phyloP scores from a whole-genome alignment of 2,113 vertebrate genomes.

The Melanerpes aurifrons region DNA sequence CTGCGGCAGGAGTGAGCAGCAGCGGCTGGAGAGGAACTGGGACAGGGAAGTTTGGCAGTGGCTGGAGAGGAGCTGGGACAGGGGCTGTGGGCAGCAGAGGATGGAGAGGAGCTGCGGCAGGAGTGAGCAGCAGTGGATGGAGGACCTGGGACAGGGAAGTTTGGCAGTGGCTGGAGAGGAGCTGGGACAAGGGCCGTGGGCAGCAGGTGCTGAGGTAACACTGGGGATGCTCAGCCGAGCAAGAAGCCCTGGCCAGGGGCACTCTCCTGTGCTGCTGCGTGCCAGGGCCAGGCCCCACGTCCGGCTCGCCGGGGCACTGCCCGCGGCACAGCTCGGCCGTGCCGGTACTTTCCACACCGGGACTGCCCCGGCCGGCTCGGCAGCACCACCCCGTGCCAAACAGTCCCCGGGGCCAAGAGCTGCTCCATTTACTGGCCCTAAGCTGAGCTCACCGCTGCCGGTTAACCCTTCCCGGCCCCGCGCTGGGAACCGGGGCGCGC shows the following conservation, averaged over 20 bases:
- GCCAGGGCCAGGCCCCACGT: background rate
- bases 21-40: too few species aligned
- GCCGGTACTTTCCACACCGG: background rate
- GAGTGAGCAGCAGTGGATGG: too few species aligned
- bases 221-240: background rate
- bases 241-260: accelerated
- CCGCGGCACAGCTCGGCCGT: background rate
- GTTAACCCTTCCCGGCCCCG: background rate
- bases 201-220: accelerated
- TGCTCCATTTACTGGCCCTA: slow-evolving; percentile 34
- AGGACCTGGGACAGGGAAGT: too few species aligned
- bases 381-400: background rate
- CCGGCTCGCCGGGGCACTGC: background rate
- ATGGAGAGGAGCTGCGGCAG: too few species aligned
- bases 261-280: background rate
- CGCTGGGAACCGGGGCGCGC: background rate
- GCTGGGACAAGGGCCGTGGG: accelerated
- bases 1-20: too few species aligned
- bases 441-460: background rate
- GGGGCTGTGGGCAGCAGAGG: too few species aligned
- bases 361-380: background rate
- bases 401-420: background rate
- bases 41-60: too few species aligned
- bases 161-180: background rate
- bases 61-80: too few species aligned